Evolutionary conservation across 2,888 invertebrate genomes (phyloP), one percentile per base, ranked within the genome.

Genomic region (Melanargia galathea): DNA sequence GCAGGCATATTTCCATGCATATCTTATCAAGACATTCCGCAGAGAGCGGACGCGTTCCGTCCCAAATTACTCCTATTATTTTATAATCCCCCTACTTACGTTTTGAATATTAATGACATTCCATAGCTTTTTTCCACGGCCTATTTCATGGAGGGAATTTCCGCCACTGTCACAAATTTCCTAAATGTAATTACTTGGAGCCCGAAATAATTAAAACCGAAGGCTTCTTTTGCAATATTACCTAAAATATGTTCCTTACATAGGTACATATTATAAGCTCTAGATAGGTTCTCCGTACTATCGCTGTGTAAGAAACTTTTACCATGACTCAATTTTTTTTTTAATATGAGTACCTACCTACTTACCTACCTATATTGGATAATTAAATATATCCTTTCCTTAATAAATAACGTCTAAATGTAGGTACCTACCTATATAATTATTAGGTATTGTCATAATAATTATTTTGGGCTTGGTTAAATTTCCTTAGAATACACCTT

Each of bases 101-200:
- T 86, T 88, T 87, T 84, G 90, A 91, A 91, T 90, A 91, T 90
- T 91, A 90, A 91, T 90, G 82, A 86, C 87, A 91, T 91, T 90
- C 90, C 89, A 76, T 73, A 80, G 83, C 82, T 78, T 82, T 84
- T 82, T 83, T 82, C 73, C 78, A 77, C 81, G 80, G 82, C 80
- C 84, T 82, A 84, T 84, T 84, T 80, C 79, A 73, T 78, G 71
- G 76, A 78, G 77, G 78, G 80, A 86, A 83, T 84, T 87, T 85
- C 81, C 80, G 81, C 75, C 74, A 77, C 79, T 80, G 80, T 80
- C 79, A 79, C 78, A 78, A 73, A 76, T 75, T 84, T 83, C 80
- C 78, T 66, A 61, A 64, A 67, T 52, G 66, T 70, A 70, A 73
- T 72, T 69, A 65, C 56, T 56, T 30, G 20, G 33, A 45, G 16